Evolutionary conservation across 2,888 invertebrate species (phyloP).

Genomic region (Pemphredon lugubris): DNA sequence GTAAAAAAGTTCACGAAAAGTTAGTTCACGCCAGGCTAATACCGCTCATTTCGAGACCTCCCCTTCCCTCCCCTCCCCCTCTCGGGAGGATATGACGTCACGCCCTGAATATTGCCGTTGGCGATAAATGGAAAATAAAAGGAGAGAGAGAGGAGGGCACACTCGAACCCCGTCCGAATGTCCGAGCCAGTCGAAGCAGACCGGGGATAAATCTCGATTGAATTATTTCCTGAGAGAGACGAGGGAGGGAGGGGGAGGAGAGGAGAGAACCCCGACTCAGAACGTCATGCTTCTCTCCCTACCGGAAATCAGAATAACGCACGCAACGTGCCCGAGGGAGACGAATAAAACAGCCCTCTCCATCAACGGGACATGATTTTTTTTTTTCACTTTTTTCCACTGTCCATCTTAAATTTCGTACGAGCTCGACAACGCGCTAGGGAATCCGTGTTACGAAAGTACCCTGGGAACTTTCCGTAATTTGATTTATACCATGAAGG

Average conservation of each 20-base stretch:
- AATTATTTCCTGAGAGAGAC: slow-evolving; percentile 48
- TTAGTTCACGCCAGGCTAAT: slow-evolving; percentile 32
- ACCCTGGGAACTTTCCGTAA: too few relatives aligned
- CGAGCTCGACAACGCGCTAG: too few relatives aligned
- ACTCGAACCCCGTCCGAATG: slow-evolving; percentile 9
- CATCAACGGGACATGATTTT: neutral
- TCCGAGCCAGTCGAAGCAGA: slow-evolving; percentile 25
- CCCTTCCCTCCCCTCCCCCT: too few relatives aligned
- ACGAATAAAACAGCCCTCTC: slow-evolving; percentile 1
- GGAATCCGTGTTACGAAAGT: too few relatives aligned
- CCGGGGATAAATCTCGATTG: slow-evolving; percentile 57
- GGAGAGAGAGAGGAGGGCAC: slow-evolving; percentile 9
- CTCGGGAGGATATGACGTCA: slow-evolving; percentile 37
- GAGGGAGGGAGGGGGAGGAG: too few relatives aligned
- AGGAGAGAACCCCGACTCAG: slow-evolving; percentile 29
- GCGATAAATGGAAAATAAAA: slow-evolving; percentile 56
- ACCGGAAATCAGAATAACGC: slow-evolving; percentile 58
- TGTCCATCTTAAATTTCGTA: neutral
- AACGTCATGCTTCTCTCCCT: slow-evolving; percentile 42
- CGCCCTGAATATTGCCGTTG: slow-evolving; percentile 33
- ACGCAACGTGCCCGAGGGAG: slow-evolving; percentile 20
- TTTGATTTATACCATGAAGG: too few relatives aligned
- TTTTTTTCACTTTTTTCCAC: neutral
- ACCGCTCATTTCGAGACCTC: slow-evolving; percentile 25
- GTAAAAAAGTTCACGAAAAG: slow-evolving; percentile 30